Percentiles rank a stretch among this genome's conserved stretches.
Conservation (phyloP, 1,140 invertebrate species). For the Colletes latitarsis region DNA sequence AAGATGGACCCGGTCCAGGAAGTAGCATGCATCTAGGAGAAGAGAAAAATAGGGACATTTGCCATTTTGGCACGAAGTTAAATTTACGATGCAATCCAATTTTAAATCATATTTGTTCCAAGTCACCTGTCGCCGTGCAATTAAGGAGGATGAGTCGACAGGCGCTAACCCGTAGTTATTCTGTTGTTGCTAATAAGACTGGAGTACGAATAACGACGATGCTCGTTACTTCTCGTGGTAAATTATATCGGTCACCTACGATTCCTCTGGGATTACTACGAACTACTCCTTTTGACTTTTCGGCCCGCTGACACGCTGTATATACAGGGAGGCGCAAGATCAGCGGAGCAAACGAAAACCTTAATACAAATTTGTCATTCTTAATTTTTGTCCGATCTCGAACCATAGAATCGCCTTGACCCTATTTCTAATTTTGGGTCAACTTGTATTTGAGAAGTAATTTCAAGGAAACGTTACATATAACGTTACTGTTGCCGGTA, state of each 20-base stretch:
- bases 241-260: slow-evolving; percentile 1
- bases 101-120: slow-evolving; percentile 55
- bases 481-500: not conserved
- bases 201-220: slow-evolving; percentile 12
- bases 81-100: slow-evolving; percentile 47
- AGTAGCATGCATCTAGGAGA: not conserved
- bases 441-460: no score
- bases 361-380: no score
- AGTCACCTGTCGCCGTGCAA: slow-evolving; percentile 39
- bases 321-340: not conserved
- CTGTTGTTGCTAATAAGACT: slow-evolving; percentile 38
- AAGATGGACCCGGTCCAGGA: not conserved
- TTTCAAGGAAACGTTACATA: no score
- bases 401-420: no score
- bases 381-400: no score
- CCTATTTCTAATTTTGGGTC: no score
- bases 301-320: not conserved
- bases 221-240: slow-evolving; percentile 6
- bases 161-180: not conserved
- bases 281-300: not conserved
- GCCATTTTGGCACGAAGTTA: slow-evolving; percentile 38
- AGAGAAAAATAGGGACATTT: slow-evolving; percentile 7
- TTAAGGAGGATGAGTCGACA: slow-evolving; percentile 41
- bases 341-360: no score
- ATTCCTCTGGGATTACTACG: not conserved